Evolutionary conservation across 2,888 invertebrate species (phyloP).

Genomic region (Troglohyphantes excavatus): DNA sequence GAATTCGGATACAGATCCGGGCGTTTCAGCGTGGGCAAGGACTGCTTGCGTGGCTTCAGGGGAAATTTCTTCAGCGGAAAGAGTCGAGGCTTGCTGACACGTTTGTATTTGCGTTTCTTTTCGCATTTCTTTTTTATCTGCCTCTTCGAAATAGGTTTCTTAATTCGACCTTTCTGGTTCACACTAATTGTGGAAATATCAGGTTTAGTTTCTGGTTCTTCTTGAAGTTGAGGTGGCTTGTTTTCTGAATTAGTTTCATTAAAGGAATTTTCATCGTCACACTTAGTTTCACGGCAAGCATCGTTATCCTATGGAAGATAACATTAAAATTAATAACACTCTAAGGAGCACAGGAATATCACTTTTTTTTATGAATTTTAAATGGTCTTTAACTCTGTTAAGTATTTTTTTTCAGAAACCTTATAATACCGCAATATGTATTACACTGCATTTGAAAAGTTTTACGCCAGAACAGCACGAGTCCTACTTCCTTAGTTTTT

Average conservation of each 20-base stretch:
- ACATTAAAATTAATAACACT: too few species aligned
- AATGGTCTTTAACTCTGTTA: too few species aligned
- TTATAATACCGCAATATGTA: too few species aligned
- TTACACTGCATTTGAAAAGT: too few species aligned
- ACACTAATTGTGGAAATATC: background rate
- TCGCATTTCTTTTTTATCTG: conserved; percentile 45
- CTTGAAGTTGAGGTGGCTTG: background rate
- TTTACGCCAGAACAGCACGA: too few species aligned
- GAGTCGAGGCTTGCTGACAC: conserved; percentile 2
- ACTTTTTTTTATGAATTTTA: too few species aligned
- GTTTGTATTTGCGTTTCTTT: conserved; percentile 55
- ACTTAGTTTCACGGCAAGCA: background rate
- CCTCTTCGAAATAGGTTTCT: background rate
- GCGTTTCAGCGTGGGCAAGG: conserved; percentile 15
- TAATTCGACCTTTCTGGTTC: background rate
- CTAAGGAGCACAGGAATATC: too few species aligned
- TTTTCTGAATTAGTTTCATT: background rate
- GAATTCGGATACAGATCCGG: conserved; percentile 46
- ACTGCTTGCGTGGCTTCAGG: background rate
- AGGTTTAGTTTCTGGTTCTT: background rate
- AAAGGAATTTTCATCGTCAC: background rate
- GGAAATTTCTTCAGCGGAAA: background rate
- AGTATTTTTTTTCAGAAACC: too few species aligned
- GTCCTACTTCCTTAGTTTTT: too few species aligned
- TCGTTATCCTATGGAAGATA: too few species aligned